Conservation (phyloP, 1,140 invertebrate genomes). For the Euwallacea similis region DNA sequence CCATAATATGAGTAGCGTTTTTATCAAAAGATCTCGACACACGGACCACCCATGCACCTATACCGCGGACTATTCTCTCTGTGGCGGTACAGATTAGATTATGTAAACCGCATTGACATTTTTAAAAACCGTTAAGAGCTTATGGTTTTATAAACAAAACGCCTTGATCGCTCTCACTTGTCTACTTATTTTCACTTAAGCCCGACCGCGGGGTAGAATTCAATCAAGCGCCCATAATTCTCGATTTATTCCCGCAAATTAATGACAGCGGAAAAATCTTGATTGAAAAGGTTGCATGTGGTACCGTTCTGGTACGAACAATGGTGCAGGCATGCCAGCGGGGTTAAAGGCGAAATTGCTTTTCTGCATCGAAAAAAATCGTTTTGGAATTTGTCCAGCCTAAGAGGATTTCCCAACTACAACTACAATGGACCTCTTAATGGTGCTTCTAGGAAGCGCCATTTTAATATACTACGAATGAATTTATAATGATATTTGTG, state of each 20-base stretch:
- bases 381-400: neutral
- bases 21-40: conserved; percentile 27
- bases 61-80: conserved; percentile 10
- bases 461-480: conserved; percentile 32
- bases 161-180: conserved; percentile 26
- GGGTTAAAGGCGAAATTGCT: neutral
- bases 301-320: neutral
- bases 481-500: conserved; percentile 32
- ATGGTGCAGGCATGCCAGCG: neutral
- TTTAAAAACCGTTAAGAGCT: conserved; percentile 29
- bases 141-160: conserved; percentile 35
- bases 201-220: conserved; percentile 19
- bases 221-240: conserved; percentile 19
- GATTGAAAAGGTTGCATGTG: conserved; percentile 29
- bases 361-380: conserved; percentile 12
- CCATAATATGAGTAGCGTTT: conserved; percentile 9
- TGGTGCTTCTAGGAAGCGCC: conserved; percentile 28
- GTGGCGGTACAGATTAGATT: conserved; percentile 24
- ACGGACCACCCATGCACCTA: conserved; percentile 26
- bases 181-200: conserved; percentile 30
- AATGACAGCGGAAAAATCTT: conserved; percentile 26
- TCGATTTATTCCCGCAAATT: conserved; percentile 20
- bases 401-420: conserved; percentile 20
- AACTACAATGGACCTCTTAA: conserved; percentile 22
- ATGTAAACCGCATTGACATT: conserved; percentile 33